These are phyloP conservation scores for Lepus americanus DNA, from an alignment of 2,113 vertebrate species.

Conservation along the genomic window DNA sequence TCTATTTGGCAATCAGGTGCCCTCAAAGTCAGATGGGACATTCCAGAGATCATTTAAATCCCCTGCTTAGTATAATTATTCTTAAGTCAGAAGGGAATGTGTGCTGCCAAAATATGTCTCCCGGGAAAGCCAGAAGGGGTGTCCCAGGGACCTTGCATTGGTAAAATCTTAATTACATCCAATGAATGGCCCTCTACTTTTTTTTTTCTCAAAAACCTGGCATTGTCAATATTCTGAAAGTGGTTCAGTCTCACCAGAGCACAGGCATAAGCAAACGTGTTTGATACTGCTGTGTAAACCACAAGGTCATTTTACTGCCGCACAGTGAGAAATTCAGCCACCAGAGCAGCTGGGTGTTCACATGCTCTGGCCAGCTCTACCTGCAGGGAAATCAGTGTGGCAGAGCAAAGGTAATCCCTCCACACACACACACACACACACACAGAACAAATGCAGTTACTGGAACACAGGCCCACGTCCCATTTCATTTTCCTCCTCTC, in stretches of 20 bases:
- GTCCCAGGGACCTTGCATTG: neutral
- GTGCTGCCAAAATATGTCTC: neutral
- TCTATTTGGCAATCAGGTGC: neutral
- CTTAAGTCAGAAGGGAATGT: slow-evolving; percentile 18
- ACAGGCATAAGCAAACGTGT: neutral
- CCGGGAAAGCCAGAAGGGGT: neutral
- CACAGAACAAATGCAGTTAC: too few species aligned
- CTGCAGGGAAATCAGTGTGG: neutral
- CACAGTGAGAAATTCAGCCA: neutral
- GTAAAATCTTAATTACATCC: neutral
- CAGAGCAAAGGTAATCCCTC: neutral
- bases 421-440: neutral
- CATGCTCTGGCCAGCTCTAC: neutral
- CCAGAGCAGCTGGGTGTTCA: neutral
- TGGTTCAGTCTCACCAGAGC: neutral
- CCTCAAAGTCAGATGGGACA: neutral
- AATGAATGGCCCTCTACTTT: neutral
- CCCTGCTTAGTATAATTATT: neutral
- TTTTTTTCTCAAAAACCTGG: neutral
- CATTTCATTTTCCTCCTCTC: neutral
- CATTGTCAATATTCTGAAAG: neutral
- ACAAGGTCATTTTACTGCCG: neutral
- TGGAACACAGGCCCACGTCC: neutral
- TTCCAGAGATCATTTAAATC: neutral
- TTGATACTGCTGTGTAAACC: neutral